A percentile compares a stretch with the other conserved stretches of the same genome.
These are phyloP conservation scores for Pithys albifrons DNA, from an alignment of 2,113 vertebrate genomes.

Conservation along the genomic window DNA sequence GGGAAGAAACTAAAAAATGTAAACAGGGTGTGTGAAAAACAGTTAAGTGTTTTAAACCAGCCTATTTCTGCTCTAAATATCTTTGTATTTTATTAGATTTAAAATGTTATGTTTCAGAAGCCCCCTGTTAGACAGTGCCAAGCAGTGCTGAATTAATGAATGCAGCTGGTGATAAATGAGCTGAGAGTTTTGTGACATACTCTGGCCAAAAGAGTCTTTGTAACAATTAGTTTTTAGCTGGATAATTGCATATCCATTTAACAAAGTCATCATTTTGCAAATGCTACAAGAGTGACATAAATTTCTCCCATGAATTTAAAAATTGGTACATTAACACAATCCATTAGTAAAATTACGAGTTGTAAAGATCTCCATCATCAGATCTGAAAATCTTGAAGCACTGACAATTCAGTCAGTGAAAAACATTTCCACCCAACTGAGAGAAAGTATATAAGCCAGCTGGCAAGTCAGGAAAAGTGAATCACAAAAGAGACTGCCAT, in stretches of 20 bases:
- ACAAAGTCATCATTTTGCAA: constrained; percentile 72
- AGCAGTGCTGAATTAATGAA: constrained; percentile 56
- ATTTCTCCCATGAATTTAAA: constrained; percentile 66
- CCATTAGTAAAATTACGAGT: constrained; percentile 66
- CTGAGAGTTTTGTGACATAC: constrained; percentile 55
- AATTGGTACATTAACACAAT: constrained; percentile 43
- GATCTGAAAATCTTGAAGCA: constrained; percentile 41
- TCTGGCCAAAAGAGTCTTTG: constrained; percentile 70
- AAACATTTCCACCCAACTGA: constrained; percentile 52
- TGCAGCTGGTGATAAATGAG: constrained; percentile 71
- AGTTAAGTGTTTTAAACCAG: constrained; percentile 4
- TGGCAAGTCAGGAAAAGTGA: constrained; percentile 42
- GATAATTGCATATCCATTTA: constrained; percentile 75
- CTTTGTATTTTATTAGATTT: constrained; percentile 53
- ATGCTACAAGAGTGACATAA: constrained; percentile 66
- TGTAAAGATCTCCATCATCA: constrained; percentile 53
- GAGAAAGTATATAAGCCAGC: constrained; percentile 41
- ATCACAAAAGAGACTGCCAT: constrained; percentile 60
- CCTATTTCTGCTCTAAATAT: constrained; percentile 1
- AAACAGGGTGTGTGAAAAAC: not conserved
- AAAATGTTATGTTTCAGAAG: constrained; percentile 47
- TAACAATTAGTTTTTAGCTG: constrained; percentile 71
- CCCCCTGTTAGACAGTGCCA: constrained; percentile 48
- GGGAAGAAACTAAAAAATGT: not conserved
- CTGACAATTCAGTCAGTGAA: constrained; percentile 56